Evolutionary conservation across 2,888 invertebrate genomes (phyloP).

Genomic region (Pristionchus arcanus): DNA sequence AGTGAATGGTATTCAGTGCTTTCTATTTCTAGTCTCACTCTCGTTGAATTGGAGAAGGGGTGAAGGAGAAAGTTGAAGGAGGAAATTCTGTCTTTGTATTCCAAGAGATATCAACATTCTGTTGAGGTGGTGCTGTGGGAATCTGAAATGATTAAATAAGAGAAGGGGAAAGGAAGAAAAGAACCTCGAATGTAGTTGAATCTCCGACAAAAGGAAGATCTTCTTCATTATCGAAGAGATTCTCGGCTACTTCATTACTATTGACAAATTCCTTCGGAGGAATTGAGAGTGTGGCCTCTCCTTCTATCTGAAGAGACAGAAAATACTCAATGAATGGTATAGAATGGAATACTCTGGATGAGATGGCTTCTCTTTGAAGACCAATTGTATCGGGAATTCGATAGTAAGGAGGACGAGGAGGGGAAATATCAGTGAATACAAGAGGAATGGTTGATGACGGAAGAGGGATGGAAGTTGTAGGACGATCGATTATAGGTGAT

Average conservation of each 20-base stretch:
- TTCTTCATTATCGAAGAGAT: neutral
- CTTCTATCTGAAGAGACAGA: neutral
- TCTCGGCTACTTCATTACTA: neutral
- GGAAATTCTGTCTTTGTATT: neutral
- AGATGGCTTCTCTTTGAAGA: neutral
- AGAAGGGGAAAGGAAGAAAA: no score
- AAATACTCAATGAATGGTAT: neutral
- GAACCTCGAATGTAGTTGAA: conserved; percentile 34
- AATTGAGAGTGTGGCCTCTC: neutral
- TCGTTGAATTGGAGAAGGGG: conserved; percentile 8
- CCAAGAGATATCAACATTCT: neutral
- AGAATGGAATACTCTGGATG: neutral
- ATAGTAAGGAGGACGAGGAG: neutral
- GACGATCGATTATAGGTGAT: neutral
- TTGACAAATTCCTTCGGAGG: neutral
- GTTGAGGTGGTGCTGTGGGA: neutral
- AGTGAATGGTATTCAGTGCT: neutral
- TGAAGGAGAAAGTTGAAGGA: neutral
- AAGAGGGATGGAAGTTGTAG: neutral
- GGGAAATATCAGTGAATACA: neutral
- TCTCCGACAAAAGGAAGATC: conserved; percentile 35
- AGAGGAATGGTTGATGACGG: neutral
- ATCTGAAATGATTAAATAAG: neutral
- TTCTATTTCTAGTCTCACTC: conserved; percentile 20
- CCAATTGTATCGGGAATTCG: conserved; percentile 12